Evolutionary conservation across 2,113 vertebrate species (phyloP), one percentile per base, ranked within the genome.

Genomic region (Rousettus leschenaultii): DNA sequence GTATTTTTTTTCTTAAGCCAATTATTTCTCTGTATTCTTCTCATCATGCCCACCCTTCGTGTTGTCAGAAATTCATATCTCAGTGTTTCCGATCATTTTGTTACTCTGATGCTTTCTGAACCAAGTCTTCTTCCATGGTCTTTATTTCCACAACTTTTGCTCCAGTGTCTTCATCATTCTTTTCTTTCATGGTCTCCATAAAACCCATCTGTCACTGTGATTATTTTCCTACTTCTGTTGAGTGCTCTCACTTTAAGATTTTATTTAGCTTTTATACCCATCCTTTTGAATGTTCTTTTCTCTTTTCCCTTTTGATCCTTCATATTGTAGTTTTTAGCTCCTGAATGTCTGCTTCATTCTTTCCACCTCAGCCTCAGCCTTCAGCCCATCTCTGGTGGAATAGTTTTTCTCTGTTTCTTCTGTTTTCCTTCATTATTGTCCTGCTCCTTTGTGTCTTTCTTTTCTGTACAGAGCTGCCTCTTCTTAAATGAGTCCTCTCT

Each of bases 81-180:
- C 9, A 26, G 22, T 3, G 1, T 28, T 57, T 45, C 30, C 26
- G 3, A 70, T 51, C 48, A 24, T 45, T n/a, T 30, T 7, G 2
- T 43, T 15, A 3, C 26, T 57, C 84, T 35, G 9, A 4, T n/a
- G 53, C 6, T 5, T 1, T 33, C 82, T 21, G 21, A 15, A 28
- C 16, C 38, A 24, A 1, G 4, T 24, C 9, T 48, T 48, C 55
- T 55, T 3, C 1, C 0, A 0, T 1, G 26, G 59, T 3, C 61
- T 48, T 22, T 26, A 51, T 45, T 70, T 40, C 45, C 21, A 48
- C 63, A 57, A 71, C 19, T 9, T 86, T 66, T 26, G 21, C 61
- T 45, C 15, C 59, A 35, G 0, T 5, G 2, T 45, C 79, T 53
- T 61, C 33, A 59, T 38, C 15, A 75, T 78, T 66, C 16, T 78